Base-by-base conservation (phyloP, 2,797 vertebrate genomes). In the Hydrocynus forskahlii region DNA sequence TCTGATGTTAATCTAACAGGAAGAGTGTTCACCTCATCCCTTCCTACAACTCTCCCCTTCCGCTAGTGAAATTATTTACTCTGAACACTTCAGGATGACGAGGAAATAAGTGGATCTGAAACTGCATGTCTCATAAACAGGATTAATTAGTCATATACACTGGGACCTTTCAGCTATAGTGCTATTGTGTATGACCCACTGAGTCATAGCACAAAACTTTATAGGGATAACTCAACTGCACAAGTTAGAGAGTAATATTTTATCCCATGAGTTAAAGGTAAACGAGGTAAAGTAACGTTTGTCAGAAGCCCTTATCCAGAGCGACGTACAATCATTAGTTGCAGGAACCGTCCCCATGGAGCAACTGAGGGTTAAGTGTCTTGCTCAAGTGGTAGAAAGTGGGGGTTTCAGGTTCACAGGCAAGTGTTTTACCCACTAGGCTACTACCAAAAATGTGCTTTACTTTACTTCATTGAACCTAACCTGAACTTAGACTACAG, bases 1-100 rank as follows among this genome's bases (percentile, higher is more conserved):
- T 80, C 2, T 72, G 1, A 57, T 17, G 1, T 29, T 75, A 91
- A 90, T 89, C 87, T 80, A 78, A 83, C 87, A 85, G 86, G 85
- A 91, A 81, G 55, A 57, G 62, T 16, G 89, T 86, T 78, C 81
- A 89, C 83, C 54, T 71, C 82, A 79, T 82, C 80, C 66, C 72
- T 89, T 88, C 91, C 89, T 89, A 79, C 7, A 23, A 73, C 78
- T 76, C 21, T 69, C 14, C 55, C 35, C 77, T 78, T 78, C 13
- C 68, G 12, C 68, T 50, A 1, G 4, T 17, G 10, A 75, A 66
- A 43, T 19, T 38, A 64, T 55, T 66, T 74, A 71, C 38, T 35
- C 52, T 63, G 21, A 74, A 81, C 63, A 82, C 21, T 54, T 80
- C 35, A 71, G 13, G 40, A 50, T 19, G 67, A 21, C 35, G 35